These are phyloP conservation scores for Ophiothrix spiculata DNA, from an alignment of 35 echinoderm and acorn worm species.

Conservation along the genomic window DNA sequence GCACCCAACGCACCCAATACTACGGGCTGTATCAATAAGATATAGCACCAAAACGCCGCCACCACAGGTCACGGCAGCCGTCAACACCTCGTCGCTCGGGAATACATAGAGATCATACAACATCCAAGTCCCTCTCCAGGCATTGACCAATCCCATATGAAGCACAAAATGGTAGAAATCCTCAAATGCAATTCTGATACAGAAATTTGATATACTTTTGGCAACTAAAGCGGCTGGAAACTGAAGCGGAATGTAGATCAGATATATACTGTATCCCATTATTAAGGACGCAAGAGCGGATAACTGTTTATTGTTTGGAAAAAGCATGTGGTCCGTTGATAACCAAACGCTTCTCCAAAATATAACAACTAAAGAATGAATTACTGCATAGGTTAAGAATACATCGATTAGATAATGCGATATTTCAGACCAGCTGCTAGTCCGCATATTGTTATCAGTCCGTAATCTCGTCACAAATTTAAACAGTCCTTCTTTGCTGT, in stretches of 20 bases:
- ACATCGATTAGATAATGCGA: neutral
- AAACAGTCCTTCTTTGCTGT: neutral
- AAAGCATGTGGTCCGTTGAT: neutral
- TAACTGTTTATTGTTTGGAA: neutral
- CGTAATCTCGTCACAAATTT: neutral
- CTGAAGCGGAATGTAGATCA: neutral
- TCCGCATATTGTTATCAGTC: neutral
- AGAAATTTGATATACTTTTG: neutral
- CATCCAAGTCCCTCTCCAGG: constrained; percentile 2
- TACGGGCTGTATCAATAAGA: neutral
- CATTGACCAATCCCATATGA: constrained; percentile 1
- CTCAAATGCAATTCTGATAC: neutral
- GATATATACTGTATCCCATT: neutral
- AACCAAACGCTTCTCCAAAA: constrained; percentile 5
- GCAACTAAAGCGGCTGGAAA: neutral
- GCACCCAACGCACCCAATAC: neutral
- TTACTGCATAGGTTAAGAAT: neutral
- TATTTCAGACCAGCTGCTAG: neutral
- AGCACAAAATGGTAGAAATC: constrained; percentile 15
- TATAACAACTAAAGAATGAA: neutral
- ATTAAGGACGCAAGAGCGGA: neutral
- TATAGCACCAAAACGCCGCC: neutral
- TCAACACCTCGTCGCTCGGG: neutral
- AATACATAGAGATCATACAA: neutral
- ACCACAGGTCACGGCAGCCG: neutral